Conservation (phyloP, 2,888 invertebrate species). For the Cataglyphis livida region DNA sequence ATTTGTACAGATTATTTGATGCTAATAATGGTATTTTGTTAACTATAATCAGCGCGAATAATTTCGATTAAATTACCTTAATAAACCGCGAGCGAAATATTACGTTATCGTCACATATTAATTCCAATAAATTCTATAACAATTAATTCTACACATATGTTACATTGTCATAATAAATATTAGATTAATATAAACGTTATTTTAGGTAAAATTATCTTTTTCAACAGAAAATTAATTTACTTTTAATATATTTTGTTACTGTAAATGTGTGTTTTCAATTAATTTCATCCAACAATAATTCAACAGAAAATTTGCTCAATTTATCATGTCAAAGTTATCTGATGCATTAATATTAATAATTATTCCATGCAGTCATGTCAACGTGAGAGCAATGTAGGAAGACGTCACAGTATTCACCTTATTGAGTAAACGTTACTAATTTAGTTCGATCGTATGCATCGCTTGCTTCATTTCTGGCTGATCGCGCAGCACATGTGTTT, state of each 20-base stretch:
- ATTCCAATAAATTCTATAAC: slow-evolving; percentile 4
- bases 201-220: not conserved
- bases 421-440: slow-evolving; percentile 61
- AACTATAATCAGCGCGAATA: slow-evolving; percentile 26
- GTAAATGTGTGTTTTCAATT: slow-evolving; percentile 16
- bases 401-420: slow-evolving; percentile 35
- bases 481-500: slow-evolving; percentile 29
- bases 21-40: not conserved
- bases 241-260: slow-evolving; percentile 8
- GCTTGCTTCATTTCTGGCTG: slow-evolving; percentile 53
- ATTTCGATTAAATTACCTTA: not conserved
- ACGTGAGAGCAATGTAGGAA: slow-evolving; percentile 35
- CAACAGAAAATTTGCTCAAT: slow-evolving; percentile 42
- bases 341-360: slow-evolving; percentile 42
- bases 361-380: slow-evolving; percentile 22
- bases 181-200: not conserved
- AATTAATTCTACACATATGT: not conserved
- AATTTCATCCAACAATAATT: slow-evolving; percentile 21
- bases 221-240: not conserved
- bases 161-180: not conserved
- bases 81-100: not conserved
- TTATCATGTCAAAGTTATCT: slow-evolving; percentile 33
- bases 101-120: not conserved
- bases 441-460: slow-evolving; percentile 48
- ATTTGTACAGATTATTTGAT: not conserved